Conservation (phyloP, 2,113 vertebrate species). For the Dasypus novemcinctus region DNA sequence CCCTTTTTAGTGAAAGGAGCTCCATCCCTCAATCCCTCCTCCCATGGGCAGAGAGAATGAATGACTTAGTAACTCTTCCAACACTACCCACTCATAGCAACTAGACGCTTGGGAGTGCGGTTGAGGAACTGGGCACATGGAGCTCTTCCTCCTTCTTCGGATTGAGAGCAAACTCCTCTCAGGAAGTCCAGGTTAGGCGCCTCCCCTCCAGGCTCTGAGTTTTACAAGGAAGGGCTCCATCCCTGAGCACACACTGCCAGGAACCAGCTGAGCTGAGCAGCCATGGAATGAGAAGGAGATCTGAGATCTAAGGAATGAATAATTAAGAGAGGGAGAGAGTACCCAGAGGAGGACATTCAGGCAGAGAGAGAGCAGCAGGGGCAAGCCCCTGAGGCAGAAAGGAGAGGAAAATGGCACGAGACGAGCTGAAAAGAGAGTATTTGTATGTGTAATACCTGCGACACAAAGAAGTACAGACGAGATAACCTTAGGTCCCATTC, state of each 20-base stretch:
- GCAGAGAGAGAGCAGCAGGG: neutral
- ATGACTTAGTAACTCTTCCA: neutral
- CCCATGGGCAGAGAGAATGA: neutral
- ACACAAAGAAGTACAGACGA: accelerated
- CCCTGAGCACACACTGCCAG: accelerated
- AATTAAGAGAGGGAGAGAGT: neutral
- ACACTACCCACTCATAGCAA: neutral
- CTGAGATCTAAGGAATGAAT: neutral
- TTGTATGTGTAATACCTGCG: neutral
- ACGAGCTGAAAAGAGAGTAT: neutral
- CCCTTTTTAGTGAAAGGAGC: neutral
- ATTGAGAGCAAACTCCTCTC: accelerated
- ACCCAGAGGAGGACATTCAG: neutral
- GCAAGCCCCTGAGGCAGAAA: neutral
- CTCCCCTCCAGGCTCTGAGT: neutral
- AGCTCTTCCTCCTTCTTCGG: neutral
- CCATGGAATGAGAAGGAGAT: neutral
- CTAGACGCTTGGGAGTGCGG: neutral
- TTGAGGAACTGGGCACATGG: neutral
- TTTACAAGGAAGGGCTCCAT: neutral
- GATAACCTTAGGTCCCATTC: neutral
- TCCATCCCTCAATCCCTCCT: neutral
- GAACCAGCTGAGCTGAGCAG: accelerated
- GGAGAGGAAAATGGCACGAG: neutral
- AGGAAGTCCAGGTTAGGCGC: neutral